Evolutionary conservation across 2,888 invertebrate species (phyloP).

Genomic region (Dryobotodes eremita): DNA sequence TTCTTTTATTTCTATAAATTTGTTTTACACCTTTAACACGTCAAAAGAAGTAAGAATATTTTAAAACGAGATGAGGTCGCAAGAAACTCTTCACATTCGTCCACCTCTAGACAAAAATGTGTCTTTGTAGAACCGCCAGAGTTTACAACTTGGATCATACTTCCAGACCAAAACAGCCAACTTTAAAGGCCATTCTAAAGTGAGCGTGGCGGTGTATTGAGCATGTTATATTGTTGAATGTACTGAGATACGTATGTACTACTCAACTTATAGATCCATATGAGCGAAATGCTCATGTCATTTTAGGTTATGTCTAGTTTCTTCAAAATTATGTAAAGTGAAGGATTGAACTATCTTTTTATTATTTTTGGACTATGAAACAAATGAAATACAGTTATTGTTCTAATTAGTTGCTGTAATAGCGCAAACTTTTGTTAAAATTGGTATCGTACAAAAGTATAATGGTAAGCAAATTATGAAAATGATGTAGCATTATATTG

Average conservation of each 20-base stretch:
- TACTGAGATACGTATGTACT: conserved; percentile 56
- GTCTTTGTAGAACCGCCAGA: background rate
- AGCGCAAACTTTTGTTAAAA: conserved; percentile 7
- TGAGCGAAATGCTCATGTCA: conserved; percentile 5
- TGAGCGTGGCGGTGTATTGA: conserved; percentile 72
- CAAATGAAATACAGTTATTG: background rate
- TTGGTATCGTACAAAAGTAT: conserved; percentile 8
- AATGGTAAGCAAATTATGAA: conserved; percentile 21
- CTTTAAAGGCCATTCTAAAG: conserved; percentile 72
- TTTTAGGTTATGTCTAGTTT: conserved; percentile 17
- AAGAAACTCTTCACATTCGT: background rate
- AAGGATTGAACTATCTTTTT: conserved; percentile 9
- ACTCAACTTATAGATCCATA: conserved; percentile 13
- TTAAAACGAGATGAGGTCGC: background rate
- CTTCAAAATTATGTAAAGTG: conserved; percentile 11
- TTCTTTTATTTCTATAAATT: background rate
- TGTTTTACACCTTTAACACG: background rate
- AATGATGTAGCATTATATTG: conserved; percentile 19
- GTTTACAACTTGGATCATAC: conserved; percentile 55
- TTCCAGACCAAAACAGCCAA: conserved; percentile 65
- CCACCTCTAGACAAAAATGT: too few relatives aligned
- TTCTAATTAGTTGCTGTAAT: background rate
- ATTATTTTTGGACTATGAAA: conserved; percentile 2
- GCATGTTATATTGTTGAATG: conserved; percentile 70
- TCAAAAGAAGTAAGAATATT: background rate